Conservation (phyloP, 2,888 invertebrate species). For the Plagodis dolabraria region DNA sequence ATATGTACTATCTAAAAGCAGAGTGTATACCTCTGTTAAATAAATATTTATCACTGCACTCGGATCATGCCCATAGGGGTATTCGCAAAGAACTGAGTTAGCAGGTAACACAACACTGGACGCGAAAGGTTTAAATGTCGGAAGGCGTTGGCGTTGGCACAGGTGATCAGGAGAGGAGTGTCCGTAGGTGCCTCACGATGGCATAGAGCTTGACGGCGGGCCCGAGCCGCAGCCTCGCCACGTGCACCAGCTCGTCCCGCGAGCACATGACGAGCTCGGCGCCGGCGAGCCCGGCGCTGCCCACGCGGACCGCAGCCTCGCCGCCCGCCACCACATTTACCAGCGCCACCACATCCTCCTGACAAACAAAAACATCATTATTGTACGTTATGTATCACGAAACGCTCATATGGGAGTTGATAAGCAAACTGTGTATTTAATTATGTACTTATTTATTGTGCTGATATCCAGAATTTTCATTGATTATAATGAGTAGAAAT, state of each 20-base stretch:
- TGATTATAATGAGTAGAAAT: too few relatives aligned
- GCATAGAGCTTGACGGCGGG: constrained; percentile 89
- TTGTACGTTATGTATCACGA: too few relatives aligned
- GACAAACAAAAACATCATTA: constrained; percentile 47
- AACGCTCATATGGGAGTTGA: too few relatives aligned
- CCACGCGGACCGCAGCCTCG: constrained; percentile 60
- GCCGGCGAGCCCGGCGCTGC: constrained; percentile 88
- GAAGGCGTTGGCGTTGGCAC: background rate
- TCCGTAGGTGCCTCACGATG: constrained; percentile 63
- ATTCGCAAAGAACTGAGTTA: too few relatives aligned
- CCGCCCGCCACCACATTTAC: constrained; percentile 59
- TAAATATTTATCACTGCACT: background rate
- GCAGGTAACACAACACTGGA: background rate
- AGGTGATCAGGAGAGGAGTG: constrained; percentile 40
- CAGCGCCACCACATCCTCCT: constrained; percentile 65
- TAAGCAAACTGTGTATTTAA: too few relatives aligned
- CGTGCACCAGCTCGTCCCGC: constrained; percentile 91
- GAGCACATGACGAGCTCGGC: constrained; percentile 92
- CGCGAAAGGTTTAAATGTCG: background rate
- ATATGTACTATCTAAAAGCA: too few relatives aligned
- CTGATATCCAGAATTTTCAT: too few relatives aligned
- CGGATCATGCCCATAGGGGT: background rate
- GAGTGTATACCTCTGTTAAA: background rate
- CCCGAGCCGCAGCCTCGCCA: constrained; percentile 91
- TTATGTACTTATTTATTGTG: too few relatives aligned